A percentile compares a stretch with the other conserved stretches of the same genome.
Conservation (phyloP, 2,888 invertebrate genomes). For the Drosophila subquinaria region DNA sequence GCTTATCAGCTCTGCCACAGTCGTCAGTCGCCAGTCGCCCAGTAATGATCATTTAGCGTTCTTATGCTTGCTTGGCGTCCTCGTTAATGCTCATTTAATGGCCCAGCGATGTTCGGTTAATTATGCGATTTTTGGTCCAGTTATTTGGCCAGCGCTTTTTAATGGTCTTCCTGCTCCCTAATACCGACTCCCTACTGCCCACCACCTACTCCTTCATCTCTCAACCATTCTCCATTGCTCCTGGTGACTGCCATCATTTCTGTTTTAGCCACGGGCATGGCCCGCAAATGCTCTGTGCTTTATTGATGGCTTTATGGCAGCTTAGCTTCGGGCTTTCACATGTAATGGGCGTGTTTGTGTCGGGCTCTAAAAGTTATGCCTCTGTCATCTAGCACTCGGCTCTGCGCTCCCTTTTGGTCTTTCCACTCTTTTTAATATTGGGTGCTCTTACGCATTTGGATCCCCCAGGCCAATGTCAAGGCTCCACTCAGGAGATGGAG, state of each 20-base stretch:
- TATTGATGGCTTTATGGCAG: slow-evolving; percentile 72
- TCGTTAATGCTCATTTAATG: slow-evolving; percentile 69
- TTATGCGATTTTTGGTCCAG: slow-evolving; percentile 74
- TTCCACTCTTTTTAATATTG: slow-evolving; percentile 3
- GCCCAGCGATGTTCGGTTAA: slow-evolving; percentile 63
- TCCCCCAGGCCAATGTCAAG: slow-evolving; percentile 50
- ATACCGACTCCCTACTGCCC: background rate
- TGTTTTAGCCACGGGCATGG: slow-evolving; percentile 17
- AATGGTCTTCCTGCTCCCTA: slow-evolving; percentile 43
- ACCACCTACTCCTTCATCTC: background rate
- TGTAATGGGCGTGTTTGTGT: slow-evolving; percentile 76
- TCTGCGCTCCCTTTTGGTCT: background rate
- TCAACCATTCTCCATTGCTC: too few species aligned
- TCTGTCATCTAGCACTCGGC: slow-evolving; percentile 30
- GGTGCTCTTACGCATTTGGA: slow-evolving; percentile 18
- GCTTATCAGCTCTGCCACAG: slow-evolving; percentile 61
- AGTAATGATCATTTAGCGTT: slow-evolving; percentile 38
- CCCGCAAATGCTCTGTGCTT: slow-evolving; percentile 55
- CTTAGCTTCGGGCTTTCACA: slow-evolving; percentile 65
- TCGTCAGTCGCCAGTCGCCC: slow-evolving; percentile 1
- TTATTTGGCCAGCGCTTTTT: slow-evolving; percentile 69
- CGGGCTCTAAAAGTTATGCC: slow-evolving; percentile 70
- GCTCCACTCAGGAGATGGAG: slow-evolving; percentile 27
- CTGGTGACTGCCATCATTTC: background rate
- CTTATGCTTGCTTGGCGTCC: slow-evolving; percentile 6